Evolutionary conservation across 2,113 vertebrate genomes (phyloP), one percentile per base, ranked within the genome.

Genomic region (Plectropomus leopardus): DNA sequence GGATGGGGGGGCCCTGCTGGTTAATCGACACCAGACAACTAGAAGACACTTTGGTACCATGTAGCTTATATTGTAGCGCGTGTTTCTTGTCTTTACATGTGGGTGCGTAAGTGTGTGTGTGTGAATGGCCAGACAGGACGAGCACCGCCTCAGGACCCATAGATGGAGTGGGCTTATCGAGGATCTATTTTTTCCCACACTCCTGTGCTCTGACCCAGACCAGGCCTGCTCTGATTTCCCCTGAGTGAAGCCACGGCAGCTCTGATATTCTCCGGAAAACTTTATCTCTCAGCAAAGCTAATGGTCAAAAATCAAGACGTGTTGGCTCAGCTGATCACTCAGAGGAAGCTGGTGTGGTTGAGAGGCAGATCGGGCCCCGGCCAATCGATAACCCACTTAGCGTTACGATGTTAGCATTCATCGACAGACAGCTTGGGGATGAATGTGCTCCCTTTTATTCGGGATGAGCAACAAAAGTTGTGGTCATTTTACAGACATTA

Each of bases 111-210:
- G 10, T 36, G 66, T 13, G 68, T 11, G 67, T 53, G 68, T 44
- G 60, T 51, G 69, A 24, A 14, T 2, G 21, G 23, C 30, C 58
- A 76, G 65, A 57, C 1, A 6, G 50, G 5, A 13, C 7, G 16
- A 80, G 76, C 63, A 13, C 80, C 67, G 69, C 87, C 80, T 75
- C 76, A 75, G 78, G 67, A 83, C 86, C 60, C 48, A 61, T 13
- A 73, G 83, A 79, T 32, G 11, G 66, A 78, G 74, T 45, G 70
- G 63, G 80, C 84, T 88, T 92, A 93, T 92, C 34, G 72, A 88
- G 88, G 88, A 92, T 91, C 90, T 86, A 82, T 92, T 83, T 86
- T 92, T 87, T 93, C 89, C 89, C 88, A 90, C 90, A 94, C 82
- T 88, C 84, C 59, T 14, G 6, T 66, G 88, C 91, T 91, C 89